Percentiles rank a stretch among this genome's conserved stretches.
These are phyloP conservation scores for Caenorhabditis parvicauda DNA, from an alignment of 2,888 invertebrate species.

Conservation along the genomic window DNA sequence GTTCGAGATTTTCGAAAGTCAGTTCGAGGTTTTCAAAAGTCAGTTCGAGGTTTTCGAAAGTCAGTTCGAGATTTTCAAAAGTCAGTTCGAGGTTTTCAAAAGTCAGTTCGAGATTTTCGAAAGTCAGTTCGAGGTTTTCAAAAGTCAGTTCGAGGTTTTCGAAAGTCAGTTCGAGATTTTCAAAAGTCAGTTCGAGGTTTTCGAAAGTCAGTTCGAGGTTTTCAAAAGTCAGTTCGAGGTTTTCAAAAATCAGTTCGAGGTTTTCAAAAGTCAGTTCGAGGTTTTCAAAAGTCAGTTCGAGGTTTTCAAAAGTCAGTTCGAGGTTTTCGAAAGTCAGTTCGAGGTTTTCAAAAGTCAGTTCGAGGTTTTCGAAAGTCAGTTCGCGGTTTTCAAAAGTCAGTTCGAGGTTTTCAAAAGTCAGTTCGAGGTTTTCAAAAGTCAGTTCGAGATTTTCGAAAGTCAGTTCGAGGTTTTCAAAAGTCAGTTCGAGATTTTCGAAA, in stretches of 20 bases:
- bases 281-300: conserved; percentile 1
- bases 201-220: background rate
- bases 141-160: too few species aligned
- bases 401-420: background rate
- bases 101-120: too few species aligned
- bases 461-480: background rate
- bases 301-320: background rate
- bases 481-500: conserved; percentile 11
- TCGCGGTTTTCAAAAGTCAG: background rate
- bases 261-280: background rate
- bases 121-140: too few species aligned
- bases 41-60: background rate
- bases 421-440: too few species aligned
- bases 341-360: too few species aligned
- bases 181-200: background rate
- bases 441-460: background rate
- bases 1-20: background rate
- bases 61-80: background rate
- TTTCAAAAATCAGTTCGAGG: background rate
- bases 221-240: background rate
- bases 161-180: too few species aligned
- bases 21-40: too few species aligned
- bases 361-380: too few species aligned
- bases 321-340: too few species aligned
- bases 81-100: too few species aligned